phyloP scores from a whole-genome alignment of 2,113 vertebrate genomes.

The Sciurus niger region DNA sequence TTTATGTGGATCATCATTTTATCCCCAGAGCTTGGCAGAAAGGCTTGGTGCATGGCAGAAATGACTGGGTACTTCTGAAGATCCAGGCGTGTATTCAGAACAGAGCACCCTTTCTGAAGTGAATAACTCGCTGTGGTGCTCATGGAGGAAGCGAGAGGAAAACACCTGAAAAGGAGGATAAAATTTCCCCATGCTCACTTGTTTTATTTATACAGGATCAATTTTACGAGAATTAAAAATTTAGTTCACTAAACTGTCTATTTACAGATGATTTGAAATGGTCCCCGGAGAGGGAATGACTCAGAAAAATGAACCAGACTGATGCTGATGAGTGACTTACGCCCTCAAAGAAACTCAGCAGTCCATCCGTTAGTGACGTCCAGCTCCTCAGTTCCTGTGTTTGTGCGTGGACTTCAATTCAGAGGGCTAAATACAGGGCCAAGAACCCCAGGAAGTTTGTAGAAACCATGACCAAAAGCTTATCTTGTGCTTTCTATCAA shows the following conservation, averaged over 20 bases:
- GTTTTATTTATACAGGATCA: conserved; percentile 33
- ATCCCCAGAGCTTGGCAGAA: neutral
- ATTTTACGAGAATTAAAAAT: conserved; percentile 39
- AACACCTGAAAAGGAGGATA: neutral
- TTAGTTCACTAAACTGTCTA: conserved; percentile 51
- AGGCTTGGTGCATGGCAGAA: neutral
- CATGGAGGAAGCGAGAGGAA: neutral
- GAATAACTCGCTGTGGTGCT: neutral
- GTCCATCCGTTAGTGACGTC: neutral
- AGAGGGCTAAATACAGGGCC: conserved; percentile 52
- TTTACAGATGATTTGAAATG: conserved; percentile 71
- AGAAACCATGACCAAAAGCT: neutral
- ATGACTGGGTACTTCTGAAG: neutral
- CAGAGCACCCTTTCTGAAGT: neutral
- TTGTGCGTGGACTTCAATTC: conserved; percentile 53
- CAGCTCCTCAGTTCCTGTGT: neutral
- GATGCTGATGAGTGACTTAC: conserved; percentile 38
- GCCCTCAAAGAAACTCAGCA: neutral
- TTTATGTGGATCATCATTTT: neutral
- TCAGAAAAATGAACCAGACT: conserved; percentile 39
- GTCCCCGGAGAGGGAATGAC: conserved; percentile 54
- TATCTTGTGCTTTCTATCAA: conserved; percentile 52
- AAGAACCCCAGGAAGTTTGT: conserved; percentile 22
- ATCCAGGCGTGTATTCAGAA: neutral
- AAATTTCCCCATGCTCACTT: neutral